phyloP scores from a whole-genome alignment of 2,113 vertebrate species.

The Chaetodon trifascialis region DNA sequence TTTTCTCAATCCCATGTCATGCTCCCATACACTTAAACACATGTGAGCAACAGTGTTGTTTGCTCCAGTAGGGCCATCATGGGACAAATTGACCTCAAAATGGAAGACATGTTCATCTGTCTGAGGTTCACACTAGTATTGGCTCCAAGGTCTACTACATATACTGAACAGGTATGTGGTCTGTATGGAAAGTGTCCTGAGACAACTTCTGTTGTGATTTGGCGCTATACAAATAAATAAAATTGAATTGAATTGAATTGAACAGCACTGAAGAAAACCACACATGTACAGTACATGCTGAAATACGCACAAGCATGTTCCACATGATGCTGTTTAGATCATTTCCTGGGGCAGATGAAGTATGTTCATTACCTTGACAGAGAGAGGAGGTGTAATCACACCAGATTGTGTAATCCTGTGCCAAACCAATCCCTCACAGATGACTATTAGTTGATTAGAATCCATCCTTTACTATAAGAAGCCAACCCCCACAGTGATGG shows the following conservation, averaged over 20 bases:
- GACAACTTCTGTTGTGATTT: too few relatives aligned
- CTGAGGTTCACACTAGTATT: slow-evolving; percentile 10
- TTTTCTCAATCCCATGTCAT: slow-evolving; percentile 10
- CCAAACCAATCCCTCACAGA: slow-evolving; percentile 49
- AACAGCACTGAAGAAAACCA: slow-evolving; percentile 10
- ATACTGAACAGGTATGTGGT: slow-evolving; percentile 42
- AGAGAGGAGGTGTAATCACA: slow-evolving; percentile 48
- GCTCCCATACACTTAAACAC: slow-evolving; percentile 1
- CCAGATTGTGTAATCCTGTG: slow-evolving; percentile 54
- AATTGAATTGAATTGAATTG: too few relatives aligned
- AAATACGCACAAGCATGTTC: slow-evolving; percentile 8
- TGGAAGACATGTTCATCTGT: slow-evolving; percentile 60
- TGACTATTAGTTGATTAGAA: slow-evolving; percentile 64
- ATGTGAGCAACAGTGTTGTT: background rate
- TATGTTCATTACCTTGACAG: slow-evolving; percentile 60
- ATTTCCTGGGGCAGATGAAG: slow-evolving; percentile 62
- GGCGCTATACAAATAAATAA: too few relatives aligned
- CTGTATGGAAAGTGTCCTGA: too few relatives aligned
- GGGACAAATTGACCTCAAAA: slow-evolving; percentile 58
- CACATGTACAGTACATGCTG: slow-evolving; percentile 3
- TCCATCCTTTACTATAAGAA: slow-evolving; percentile 71
- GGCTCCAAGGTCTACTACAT: slow-evolving; percentile 56
- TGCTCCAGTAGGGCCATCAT: slow-evolving; percentile 23
- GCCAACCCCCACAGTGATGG: slow-evolving; percentile 44
- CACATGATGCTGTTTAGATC: slow-evolving; percentile 19